phyloP scores from a whole-genome alignment of 2,113 vertebrate species.

The Gambusia holbrooki region DNA sequence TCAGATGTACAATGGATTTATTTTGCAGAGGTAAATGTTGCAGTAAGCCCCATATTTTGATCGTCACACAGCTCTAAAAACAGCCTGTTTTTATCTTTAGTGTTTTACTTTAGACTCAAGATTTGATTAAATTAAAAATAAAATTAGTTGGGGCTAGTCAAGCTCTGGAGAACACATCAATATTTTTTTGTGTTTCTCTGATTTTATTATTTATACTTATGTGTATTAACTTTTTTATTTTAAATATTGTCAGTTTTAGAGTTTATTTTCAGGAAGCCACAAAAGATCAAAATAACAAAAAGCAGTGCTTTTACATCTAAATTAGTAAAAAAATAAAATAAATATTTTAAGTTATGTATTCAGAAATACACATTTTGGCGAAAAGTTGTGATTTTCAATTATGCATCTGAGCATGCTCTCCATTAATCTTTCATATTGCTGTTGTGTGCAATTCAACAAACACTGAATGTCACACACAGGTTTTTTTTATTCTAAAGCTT shows the following conservation, averaged over 20 bases:
- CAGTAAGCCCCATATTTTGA: constrained; percentile 11
- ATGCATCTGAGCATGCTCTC: background rate
- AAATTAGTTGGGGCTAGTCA: background rate
- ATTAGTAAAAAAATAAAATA: background rate
- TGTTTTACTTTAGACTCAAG: background rate
- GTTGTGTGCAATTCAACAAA: background rate
- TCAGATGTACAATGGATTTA: constrained; percentile 45
- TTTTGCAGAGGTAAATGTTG: constrained; percentile 21
- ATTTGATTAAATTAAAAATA: background rate
- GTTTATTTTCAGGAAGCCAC: background rate
- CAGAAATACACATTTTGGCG: background rate
- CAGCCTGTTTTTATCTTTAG: background rate
- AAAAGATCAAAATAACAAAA: background rate
- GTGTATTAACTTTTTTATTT: background rate
- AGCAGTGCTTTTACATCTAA: background rate
- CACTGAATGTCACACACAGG: background rate
- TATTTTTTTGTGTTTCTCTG: too few species aligned
- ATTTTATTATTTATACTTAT: too few species aligned
- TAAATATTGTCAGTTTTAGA: background rate
- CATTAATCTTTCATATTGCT: background rate
- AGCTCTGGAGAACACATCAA: background rate
- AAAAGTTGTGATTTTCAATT: background rate
- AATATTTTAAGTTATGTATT: background rate
- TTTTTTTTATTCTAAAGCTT: background rate
- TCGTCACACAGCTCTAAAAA: background rate